Evolutionary conservation across 2,113 vertebrate species (phyloP), one percentile per base, ranked within the genome.

Genomic region (Stictonetta naevosa): DNA sequence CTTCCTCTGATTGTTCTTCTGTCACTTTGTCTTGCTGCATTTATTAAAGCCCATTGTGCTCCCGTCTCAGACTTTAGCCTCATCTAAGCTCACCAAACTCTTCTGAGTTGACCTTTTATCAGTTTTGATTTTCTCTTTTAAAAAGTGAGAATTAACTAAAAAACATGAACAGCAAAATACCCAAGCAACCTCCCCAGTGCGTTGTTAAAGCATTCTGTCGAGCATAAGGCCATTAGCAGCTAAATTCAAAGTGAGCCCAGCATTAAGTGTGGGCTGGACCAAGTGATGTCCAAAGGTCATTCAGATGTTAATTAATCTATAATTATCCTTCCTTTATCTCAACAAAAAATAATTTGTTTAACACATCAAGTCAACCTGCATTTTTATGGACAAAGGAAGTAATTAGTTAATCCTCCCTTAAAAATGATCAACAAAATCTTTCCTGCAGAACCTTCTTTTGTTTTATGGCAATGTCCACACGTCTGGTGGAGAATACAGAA

Each of bases 101-200:
- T 64, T 59, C 5, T 81, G 21, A 86, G 25, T 74, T 48, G 4
- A 42, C 13, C 5, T 92, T 66, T 36, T 34, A 25, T 13, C 7
- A 9, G 13, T 20, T 84, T 87, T 87, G 60, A 11, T 89, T 74
- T 80, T 79, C 16, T 78, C 2, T 60, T 13, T 68, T 68, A 17
- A 29, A 84, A 66, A 46, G 38, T 12, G 8, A 44, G 8, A 67
- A 81, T n/a, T 81, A 83, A 34, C 11, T 29, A 18, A 63, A 28
- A 63, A 56, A 53, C 55, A 48, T 77, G 63, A 74, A 23, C 28
- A 77, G 22, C 66, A 73, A 11, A 60, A 69, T 73, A 55, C 16
- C 53, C 38, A n/a, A 12, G 7, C 34, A 68, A 9, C 60, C 40
- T 91, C 46, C 15, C 2, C 0, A 0, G 0, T 59, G 33, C 52